Conservation (phyloP, 2,113 vertebrate species). For the Abramis brama region DNA sequence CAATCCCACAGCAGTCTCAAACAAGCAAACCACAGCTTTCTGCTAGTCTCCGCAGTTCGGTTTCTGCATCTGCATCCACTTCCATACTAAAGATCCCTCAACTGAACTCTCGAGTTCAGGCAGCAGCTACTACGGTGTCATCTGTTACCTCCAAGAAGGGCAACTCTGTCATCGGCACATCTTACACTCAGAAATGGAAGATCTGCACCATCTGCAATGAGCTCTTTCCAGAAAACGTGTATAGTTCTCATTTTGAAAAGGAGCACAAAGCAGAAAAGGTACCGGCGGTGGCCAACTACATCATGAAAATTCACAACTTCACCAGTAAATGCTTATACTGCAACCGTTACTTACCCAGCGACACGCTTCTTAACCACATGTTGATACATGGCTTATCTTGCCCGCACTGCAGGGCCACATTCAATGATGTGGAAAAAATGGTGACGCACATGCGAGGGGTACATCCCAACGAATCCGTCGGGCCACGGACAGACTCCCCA, state of each 20-base stretch:
- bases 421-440: constrained; percentile 99
- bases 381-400: constrained; percentile 96
- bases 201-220: constrained; percentile 99
- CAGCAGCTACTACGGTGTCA: constrained; percentile 77
- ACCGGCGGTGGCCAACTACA: constrained; percentile 96
- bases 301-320: constrained; percentile 99
- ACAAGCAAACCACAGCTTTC: constrained; percentile 89
- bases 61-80: constrained; percentile 72
- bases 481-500: constrained; percentile 93
- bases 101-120: constrained; percentile 82
- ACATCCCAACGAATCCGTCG: constrained; percentile 90
- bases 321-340: constrained; percentile 99
- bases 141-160: constrained; percentile 75
- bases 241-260: constrained; percentile 96
- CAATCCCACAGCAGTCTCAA: constrained; percentile 88
- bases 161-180: constrained; percentile 81
- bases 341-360: constrained; percentile 96
- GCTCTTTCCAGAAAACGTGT: constrained; percentile 97
- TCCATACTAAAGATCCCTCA: constrained; percentile 85
- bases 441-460: constrained; percentile 94
- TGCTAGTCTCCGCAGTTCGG: constrained; percentile 80
- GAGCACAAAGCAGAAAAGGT: constrained; percentile 99
- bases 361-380: constrained; percentile 97
- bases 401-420: constrained; percentile 93
- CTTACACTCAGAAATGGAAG: constrained; percentile 98